phyloP scores from a whole-genome alignment of 2,113 vertebrate genomes.

The Hiodon tergisus region DNA sequence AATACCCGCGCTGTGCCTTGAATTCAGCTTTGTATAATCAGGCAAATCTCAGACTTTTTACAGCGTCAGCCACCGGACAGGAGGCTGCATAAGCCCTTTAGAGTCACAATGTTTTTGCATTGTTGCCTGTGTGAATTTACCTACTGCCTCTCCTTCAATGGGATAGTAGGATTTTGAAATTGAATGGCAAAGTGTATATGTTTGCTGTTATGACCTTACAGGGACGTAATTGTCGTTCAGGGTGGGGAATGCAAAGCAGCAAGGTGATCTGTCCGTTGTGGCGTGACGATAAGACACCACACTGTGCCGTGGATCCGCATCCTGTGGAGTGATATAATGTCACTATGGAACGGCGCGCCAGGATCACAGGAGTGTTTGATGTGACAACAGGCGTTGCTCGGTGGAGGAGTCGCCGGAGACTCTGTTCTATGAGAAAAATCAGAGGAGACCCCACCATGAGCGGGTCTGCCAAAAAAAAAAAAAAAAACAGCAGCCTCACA shows the following conservation, averaged over 20 bases:
- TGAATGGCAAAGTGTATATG: neutral
- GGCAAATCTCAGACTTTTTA: neutral
- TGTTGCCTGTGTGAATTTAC: constrained; percentile 4
- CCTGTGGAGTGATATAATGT: neutral
- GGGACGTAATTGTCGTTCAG: neutral
- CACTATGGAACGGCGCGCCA: neutral
- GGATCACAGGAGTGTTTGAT: constrained; percentile 4
- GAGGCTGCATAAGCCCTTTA: neutral
- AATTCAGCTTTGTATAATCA: constrained; percentile 6
- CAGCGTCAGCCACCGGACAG: constrained; percentile 3
- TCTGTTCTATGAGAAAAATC: neutral
- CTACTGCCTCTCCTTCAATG: neutral
- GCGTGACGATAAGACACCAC: neutral
- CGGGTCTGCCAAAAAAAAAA: constrained; percentile 17
- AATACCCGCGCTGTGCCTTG: neutral
- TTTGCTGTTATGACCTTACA: neutral
- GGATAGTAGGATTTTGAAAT: neutral
- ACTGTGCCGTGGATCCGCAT: neutral
- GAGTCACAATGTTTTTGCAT: neutral
- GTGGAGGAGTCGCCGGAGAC: constrained; percentile 6
- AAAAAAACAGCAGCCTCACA: constrained; percentile 19
- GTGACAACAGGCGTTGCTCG: neutral
- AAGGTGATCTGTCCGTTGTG: neutral
- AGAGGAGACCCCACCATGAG: constrained; percentile 12
- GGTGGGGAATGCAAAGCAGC: neutral